A percentile compares a stretch with the other conserved stretches of the same genome.
These are phyloP conservation scores for Sabellastarte sp. DNA, from an alignment of 2,888 invertebrate species.

Conservation along the genomic window DNA sequence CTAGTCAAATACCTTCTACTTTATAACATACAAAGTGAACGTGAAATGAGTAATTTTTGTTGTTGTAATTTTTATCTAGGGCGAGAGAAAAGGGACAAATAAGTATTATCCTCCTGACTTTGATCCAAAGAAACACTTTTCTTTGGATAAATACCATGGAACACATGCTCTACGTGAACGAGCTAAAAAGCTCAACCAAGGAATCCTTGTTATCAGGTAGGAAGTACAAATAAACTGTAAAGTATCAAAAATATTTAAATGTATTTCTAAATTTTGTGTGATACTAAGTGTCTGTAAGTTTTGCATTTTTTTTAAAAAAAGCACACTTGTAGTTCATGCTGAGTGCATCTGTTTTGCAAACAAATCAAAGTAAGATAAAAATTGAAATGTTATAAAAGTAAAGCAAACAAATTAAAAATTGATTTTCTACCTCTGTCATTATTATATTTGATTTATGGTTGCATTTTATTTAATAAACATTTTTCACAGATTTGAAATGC, in stretches of 20 bases:
- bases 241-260: too few relatives aligned
- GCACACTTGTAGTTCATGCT: too few relatives aligned
- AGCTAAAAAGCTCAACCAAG: slow-evolving; percentile 85
- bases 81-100: slow-evolving; percentile 96
- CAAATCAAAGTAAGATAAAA: too few relatives aligned
- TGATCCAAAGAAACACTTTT: slow-evolving; percentile 85
- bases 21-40: too few relatives aligned
- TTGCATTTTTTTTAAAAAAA: too few relatives aligned
- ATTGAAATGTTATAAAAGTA: neutral
- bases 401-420: neutral
- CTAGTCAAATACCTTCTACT: too few relatives aligned
- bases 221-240: too few relatives aligned
- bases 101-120: slow-evolving; percentile 99
- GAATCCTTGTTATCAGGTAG: slow-evolving; percentile 88
- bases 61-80: too few relatives aligned
- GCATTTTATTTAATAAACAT: neutral
- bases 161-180: slow-evolving; percentile 95
- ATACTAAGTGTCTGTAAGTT: too few relatives aligned
- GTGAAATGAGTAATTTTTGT: too few relatives aligned
- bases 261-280: too few relatives aligned
- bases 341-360: too few relatives aligned
- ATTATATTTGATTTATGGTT: neutral
- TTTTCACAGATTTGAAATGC: slow-evolving; percentile 85
- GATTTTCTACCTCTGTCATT: neutral
- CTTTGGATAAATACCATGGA: slow-evolving; percentile 86